Conservation (phyloP, 2,797 vertebrate genomes). For the Paguma larvata region DNA sequence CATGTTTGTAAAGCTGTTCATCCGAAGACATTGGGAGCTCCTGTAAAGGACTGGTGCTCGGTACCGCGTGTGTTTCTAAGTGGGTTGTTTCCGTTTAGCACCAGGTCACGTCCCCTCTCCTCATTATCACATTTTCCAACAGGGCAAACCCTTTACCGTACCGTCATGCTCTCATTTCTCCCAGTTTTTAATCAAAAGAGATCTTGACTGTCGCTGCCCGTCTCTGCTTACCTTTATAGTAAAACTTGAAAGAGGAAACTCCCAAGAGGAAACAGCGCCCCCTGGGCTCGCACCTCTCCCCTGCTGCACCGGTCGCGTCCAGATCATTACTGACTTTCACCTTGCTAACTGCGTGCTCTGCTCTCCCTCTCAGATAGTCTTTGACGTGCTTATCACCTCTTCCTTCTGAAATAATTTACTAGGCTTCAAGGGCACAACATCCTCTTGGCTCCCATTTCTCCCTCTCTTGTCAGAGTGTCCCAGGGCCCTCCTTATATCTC, state of each 20-base stretch:
- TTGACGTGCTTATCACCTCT: neutral
- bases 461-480: neutral
- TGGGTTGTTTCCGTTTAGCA: neutral
- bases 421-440: neutral
- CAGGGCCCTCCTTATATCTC: neutral
- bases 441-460: neutral
- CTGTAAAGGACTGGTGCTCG: neutral
- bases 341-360: neutral
- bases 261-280: neutral
- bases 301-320: neutral
- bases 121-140: neutral
- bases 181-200: constrained; percentile 34
- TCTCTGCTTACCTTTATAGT: neutral
- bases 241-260: neutral
- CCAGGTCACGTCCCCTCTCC: neutral
- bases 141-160: neutral
- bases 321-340: neutral
- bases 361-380: neutral
- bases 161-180: neutral
- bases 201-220: neutral
- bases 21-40: neutral
- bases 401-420: neutral
- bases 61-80: neutral
- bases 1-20: neutral
- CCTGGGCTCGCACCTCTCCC: neutral